These are phyloP conservation scores for Xestobium rufovillosum DNA, from an alignment of 2,888 invertebrate genomes.

Conservation along the genomic window DNA sequence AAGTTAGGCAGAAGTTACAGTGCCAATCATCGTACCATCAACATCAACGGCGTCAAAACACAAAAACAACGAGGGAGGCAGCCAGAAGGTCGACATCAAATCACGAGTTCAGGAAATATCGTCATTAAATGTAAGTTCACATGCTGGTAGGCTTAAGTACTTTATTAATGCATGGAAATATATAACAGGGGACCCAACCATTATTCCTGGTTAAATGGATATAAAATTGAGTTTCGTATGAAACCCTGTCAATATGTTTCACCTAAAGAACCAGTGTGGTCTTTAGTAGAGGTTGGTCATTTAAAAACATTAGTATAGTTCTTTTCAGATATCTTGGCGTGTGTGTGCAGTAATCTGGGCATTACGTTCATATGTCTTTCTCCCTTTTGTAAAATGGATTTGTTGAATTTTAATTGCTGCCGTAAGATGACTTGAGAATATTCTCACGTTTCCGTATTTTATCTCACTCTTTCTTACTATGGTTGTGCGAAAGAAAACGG, in stretches of 20 bases:
- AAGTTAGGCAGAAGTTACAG: conserved; percentile 11
- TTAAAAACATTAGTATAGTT: no score
- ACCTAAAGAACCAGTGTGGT: no score
- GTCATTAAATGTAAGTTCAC: conserved; percentile 9
- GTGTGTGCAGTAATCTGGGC: no score
- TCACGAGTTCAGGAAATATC: not conserved
- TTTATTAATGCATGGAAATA: conserved; percentile 7
- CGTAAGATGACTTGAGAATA: no score
- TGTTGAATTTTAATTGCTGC: no score
- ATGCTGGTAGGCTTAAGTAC: conserved; percentile 7
- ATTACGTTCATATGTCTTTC: no score
- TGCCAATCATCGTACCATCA: conserved; percentile 7
- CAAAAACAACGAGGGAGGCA: conserved; percentile 8
- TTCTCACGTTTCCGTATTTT: no score
- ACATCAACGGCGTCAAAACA: conserved; percentile 3
- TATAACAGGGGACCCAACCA: conserved; percentile 3
- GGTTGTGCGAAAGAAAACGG: no score
- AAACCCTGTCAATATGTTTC: conserved; percentile 7
- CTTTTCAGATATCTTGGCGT: no score
- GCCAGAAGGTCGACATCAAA: not conserved
- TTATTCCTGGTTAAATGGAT: conserved; percentile 6
- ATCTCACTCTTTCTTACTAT: no score
- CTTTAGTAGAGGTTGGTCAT: no score
- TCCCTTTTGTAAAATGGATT: no score
- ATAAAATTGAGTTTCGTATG: conserved; percentile 8